Evolutionary conservation across 2,797 vertebrate species (phyloP).

Genomic region (Sebastes taczanowskii): DNA sequence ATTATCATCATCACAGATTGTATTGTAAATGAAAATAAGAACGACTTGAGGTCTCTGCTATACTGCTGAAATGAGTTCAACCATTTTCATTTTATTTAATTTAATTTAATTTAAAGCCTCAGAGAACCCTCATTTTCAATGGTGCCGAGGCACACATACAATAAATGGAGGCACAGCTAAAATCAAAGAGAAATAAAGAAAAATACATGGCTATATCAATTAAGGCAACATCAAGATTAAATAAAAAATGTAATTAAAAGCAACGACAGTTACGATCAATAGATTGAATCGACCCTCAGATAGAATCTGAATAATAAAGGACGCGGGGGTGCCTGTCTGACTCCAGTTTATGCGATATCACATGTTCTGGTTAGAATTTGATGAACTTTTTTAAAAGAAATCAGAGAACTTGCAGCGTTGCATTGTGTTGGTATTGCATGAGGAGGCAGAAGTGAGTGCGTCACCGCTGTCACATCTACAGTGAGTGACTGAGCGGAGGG

Average conservation of each 20-base stretch:
- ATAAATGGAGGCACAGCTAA: no score
- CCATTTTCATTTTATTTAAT: no score
- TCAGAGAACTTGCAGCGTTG: not conserved
- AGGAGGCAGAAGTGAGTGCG: slow-evolving; percentile 56
- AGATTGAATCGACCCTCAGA: not conserved
- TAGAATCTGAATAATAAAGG: not conserved
- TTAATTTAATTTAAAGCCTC: no score
- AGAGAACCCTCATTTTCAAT: no score
- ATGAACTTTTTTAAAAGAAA: not conserved
- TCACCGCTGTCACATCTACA: slow-evolving; percentile 50
- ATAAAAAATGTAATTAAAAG: no score
- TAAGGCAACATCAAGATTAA: no score
- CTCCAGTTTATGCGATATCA: not conserved
- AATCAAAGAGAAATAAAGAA: no score
- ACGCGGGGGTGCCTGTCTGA: not conserved
- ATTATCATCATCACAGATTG: not conserved
- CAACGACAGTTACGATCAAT: no score
- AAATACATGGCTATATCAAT: no score
- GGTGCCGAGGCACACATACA: no score
- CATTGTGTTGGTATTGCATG: slow-evolving; percentile 7
- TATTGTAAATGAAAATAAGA: not conserved
- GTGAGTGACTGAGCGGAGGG: slow-evolving; percentile 52
- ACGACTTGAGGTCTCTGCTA: not conserved
- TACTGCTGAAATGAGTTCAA: not conserved
- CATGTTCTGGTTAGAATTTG: not conserved